Conservation (phyloP, 1,140 invertebrate species). For the Himalopsyche phryganea region DNA sequence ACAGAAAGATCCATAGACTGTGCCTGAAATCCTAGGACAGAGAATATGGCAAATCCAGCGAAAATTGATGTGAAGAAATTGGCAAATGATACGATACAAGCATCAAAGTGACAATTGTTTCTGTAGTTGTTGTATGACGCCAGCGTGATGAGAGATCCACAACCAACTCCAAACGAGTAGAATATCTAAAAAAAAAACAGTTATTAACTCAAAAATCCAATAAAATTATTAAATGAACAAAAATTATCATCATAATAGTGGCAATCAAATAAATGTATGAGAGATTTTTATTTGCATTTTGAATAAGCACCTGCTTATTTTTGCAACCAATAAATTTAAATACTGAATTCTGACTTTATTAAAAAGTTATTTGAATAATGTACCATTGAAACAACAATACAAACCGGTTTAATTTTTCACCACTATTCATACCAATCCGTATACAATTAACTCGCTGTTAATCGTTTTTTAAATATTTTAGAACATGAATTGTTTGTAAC, state of each 20-base stretch:
- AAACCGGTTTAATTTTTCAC: no score
- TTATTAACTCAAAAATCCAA: not conserved
- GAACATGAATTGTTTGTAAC: no score
- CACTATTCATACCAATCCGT: no score
- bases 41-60: slow-evolving; percentile 75
- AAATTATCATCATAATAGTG: not conserved
- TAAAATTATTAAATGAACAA: not conserved
- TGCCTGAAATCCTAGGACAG: slow-evolving; percentile 75
- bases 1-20: slow-evolving; percentile 62
- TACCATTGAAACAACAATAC: no score
- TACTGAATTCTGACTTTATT: no score
- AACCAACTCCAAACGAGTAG: slow-evolving; percentile 67
- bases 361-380: no score
- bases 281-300: no score
- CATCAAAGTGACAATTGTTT: slow-evolving; percentile 72
- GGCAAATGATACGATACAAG: slow-evolving; percentile 62
- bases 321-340: no score
- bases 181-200: slow-evolving; percentile 59
- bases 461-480: no score
- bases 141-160: slow-evolving; percentile 69
- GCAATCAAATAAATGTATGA: not conserved
- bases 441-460: no score
- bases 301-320: no score
- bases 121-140: slow-evolving; percentile 71
- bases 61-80: slow-evolving; percentile 73